Conservation (phyloP, 2,113 vertebrate species). For the Marmota flaviventris region DNA sequence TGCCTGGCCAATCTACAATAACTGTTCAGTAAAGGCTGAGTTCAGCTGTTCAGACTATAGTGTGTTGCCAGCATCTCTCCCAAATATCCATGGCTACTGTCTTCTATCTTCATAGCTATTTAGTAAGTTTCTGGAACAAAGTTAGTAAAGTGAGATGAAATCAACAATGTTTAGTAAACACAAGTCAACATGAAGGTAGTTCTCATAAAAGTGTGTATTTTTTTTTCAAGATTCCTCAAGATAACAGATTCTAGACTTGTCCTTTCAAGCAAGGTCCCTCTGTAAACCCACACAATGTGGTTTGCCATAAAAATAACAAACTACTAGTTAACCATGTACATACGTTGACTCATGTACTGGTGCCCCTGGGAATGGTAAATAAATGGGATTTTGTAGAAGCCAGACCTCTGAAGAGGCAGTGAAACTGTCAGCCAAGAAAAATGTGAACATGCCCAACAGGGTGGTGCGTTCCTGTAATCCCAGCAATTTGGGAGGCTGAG, state of each 20-base stretch:
- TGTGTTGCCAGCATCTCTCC: neutral
- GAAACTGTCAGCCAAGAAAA: conserved; percentile 50
- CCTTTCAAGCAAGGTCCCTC: neutral
- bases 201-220: neutral
- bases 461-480: neutral
- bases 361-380: neutral
- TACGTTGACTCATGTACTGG: neutral
- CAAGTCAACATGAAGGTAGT: neutral
- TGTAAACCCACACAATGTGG: neutral
- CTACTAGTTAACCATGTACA: conserved; percentile 7
- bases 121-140: conserved; percentile 29
- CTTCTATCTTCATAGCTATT: neutral
- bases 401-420: conserved; percentile 12
- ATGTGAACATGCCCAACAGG: neutral
- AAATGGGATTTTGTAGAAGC: conserved; percentile 64
- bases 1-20: neutral
- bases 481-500: neutral
- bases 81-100: neutral
- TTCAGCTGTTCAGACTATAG: neutral
- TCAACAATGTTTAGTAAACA: neutral
- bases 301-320: conserved; percentile 56
- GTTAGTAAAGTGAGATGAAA: conserved; percentile 9
- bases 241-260: neutral
- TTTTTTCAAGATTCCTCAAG: neutral
- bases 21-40: neutral